Evolutionary conservation across 2,797 vertebrate species (phyloP), one percentile per base, ranked within the genome.

Genomic region (Cossypha dichroa): DNA sequence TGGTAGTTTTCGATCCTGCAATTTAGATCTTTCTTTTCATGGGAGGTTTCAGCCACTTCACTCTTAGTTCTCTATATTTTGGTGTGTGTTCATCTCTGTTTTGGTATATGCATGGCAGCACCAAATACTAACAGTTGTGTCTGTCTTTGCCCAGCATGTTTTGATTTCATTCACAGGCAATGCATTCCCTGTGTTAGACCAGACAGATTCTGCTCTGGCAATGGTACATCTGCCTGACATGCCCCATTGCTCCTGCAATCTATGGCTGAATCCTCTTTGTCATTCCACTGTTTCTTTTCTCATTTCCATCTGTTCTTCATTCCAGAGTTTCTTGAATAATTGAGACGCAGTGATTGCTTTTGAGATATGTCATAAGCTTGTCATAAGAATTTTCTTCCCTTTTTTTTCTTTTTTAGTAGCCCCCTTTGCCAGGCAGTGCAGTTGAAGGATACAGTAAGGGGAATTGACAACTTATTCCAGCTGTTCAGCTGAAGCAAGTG

Each of bases 401-500:
- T 58, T 48, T 46, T 38, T 67, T 56, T 18, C 18, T 48, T 48
- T 48, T 68, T 58, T n/a, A 62, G 40, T 75, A 70, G 33, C 11
- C 33, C 34, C 36, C 6, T 88, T 86, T 81, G 36, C 81, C 40
- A 85, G 62, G 36, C 89, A 62, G 25, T 62, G 51, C 51, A 40
- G 43, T 86, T 75, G 63, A 46, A 88, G 74, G 34, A 56, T 84
- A 81, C 23, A 21, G 51, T 88, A 45, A 94, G 55, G 52, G 29
- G 62, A 91, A 75, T 0, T 81, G 89, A 94, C 87, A 88, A 91
- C 48, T 94, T 94, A 85, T 38, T 90, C 76, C 95, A 96, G 95
- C 81, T 94, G 87, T 91, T 96, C 54, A 52, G 49, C 85, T 93
- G 54, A 66, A 94, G 55, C 48, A 52, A 82, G 69, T 91, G 79